Base-by-base conservation (phyloP, 2,888 invertebrate species). In the Hesperia comma region DNA sequence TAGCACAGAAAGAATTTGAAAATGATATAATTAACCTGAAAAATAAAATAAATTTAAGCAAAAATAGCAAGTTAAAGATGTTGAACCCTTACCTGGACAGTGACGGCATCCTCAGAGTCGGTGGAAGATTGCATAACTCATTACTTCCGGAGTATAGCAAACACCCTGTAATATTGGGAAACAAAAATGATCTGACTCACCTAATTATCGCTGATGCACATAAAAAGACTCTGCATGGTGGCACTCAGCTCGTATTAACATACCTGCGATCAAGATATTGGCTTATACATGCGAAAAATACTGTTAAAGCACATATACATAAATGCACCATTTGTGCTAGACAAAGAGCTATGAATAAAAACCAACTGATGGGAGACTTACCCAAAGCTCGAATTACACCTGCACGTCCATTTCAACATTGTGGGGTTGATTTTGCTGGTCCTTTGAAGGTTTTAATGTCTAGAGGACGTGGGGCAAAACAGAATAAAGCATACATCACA, bases 161-260 rank as follows among this genome's bases (percentile, higher is more conserved):
- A 53, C 71, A 73, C 69, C 72, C 58, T 43, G 14, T 32, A 26
- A 26, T 58, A 10, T 71, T 57, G 14, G 49, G 19, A 15, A 51
- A 40, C 21, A 57, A 64, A 26, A 57, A 33, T 37, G 15, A 41
- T 32, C 37, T 78, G 7, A 70, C 70, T 56, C 57, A 54, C 7
- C 56, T 75, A 8, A 53, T 77, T 4, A 17, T 77, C 17, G 71
- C 69, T 21, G 71, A 75, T 7, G 37, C 37, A 37, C 74, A 73
- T 55, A 14, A 57, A 21, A 68, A 61, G 57, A 72, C 72, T 8
- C 57, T 71, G 32, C 75, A 74, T 58, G 72, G 72, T 8, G 75
- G 75, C 19, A 63, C 68, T 46, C 60, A 66, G 37, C 14, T 70
- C 21, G 70, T 72, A 69, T 21, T 72, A 4, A 66, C 41, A 49